Evolutionary conservation across 64 coral and sea anemone species (phyloP), one percentile per base, ranked within the genome.

Genomic region (Actinia tenebrosa): DNA sequence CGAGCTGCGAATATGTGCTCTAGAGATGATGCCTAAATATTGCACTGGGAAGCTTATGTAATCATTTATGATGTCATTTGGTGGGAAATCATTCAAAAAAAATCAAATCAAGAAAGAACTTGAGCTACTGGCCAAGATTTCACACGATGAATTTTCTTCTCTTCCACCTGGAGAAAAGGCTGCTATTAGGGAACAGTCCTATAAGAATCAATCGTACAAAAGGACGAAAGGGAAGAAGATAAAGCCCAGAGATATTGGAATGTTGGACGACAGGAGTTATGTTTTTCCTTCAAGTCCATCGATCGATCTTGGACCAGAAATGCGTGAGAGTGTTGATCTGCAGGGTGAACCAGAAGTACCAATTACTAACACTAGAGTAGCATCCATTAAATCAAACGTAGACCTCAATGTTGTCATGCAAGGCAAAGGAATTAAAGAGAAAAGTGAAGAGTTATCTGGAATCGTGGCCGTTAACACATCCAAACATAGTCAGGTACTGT

Each of bases 381-480:
- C 91, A 5, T 96, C 94, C 47, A 96, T 96, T 44, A 90, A 90
- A 56, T 71, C 94, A 85, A 96, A 91, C 43, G 88, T 93, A 60
- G 91, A 96, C 23, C 86, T 96, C 25, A 93, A 80, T 91, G 94
- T 96, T 90, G 94, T 96, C 23, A 96, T 96, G 91, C 89, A 96
- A 64, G 94, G 94, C 23, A 96, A 72, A 84, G 89, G 91, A 84
- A 78, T 96, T 75, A 85, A 79, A n/a, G 94, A 93, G 16, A 90
- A 93, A 16, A 87, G 13, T 50, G 46, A 81, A 7, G 15, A 22
- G 43, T 19, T 45, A 53, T 43, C 37, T 46, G 18, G 16, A 17
- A 47, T 1, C 53, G 17, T 37, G 7, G 22, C 5, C 8, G 79
- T 53, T 52, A 45, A 53, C 79, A 75, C 22, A n/a, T 81, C 45